A percentile compares a stretch with the other conserved stretches of the same genome.
phyloP scores from a whole-genome alignment of 1,140 invertebrate species.

The Eumaeus atala region DNA sequence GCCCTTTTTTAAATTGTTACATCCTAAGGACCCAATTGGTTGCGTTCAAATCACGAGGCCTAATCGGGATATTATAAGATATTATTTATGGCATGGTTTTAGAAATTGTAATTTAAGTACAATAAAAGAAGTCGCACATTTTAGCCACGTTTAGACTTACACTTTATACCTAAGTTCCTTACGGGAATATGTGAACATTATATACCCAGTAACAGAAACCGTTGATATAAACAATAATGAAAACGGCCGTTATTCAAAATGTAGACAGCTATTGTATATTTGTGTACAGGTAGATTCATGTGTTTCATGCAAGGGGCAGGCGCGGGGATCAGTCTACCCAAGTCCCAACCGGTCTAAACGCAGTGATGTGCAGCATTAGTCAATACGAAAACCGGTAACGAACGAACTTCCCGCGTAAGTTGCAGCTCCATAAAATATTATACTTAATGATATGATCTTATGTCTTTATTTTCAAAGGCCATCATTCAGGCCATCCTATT shows the following conservation, averaged over 20 bases:
- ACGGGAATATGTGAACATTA: too few species aligned
- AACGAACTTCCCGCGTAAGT: constrained; percentile 30
- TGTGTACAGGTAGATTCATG: constrained; percentile 24
- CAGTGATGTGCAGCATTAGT: constrained; percentile 53
- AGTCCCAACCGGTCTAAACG: constrained; percentile 55
- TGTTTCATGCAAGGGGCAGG: constrained; percentile 35
- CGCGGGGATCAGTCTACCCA: constrained; percentile 38
- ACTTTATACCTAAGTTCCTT: too few species aligned
- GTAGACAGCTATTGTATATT: too few species aligned
- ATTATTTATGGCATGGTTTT: background rate
- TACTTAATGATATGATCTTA: constrained; percentile 42
- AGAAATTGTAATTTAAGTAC: too few species aligned
- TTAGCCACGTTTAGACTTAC: too few species aligned
- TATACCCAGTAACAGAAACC: too few species aligned
- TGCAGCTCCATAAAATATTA: constrained; percentile 35
- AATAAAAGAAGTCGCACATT: too few species aligned
- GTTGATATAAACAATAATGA: too few species aligned
- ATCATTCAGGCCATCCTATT: constrained; percentile 7
- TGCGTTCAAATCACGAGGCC: background rate
- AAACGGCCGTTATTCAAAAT: too few species aligned
- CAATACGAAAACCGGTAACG: constrained; percentile 56
- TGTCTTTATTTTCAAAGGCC: constrained; percentile 29
- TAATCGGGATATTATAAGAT: background rate
- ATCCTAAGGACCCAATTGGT: constrained; percentile 25
- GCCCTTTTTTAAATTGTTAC: constrained; percentile 28